Percentiles rank a stretch among this genome's conserved stretches.
These are phyloP conservation scores for Hycleus phaleratus DNA, from an alignment of 1,140 invertebrate species.

Conservation along the genomic window DNA sequence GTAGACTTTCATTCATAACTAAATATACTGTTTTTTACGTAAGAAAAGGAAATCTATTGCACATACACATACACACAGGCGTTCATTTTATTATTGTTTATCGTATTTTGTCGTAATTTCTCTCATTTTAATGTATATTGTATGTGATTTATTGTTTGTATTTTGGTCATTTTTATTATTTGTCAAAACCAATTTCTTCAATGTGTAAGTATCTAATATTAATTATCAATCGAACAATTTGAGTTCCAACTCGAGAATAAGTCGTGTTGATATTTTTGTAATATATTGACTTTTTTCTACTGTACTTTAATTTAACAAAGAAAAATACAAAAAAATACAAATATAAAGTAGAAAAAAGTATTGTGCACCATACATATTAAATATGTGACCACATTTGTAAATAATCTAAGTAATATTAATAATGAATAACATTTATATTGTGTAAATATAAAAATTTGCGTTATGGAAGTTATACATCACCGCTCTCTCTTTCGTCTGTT, in stretches of 20 bases:
- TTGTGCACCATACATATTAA: constrained; percentile 23
- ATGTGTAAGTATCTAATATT: background rate
- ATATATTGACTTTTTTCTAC: constrained; percentile 19
- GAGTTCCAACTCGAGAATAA: constrained; percentile 10
- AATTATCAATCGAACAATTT: constrained; percentile 15
- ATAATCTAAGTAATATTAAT: constrained; percentile 29
- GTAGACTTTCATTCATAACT: background rate
- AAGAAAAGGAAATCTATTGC: no score
- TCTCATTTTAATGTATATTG: background rate
- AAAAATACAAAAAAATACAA: background rate
- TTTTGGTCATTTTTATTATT: no score
- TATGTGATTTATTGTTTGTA: background rate
- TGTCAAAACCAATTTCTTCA: no score
- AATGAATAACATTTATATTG: constrained; percentile 19
- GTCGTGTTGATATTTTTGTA: constrained; percentile 9
- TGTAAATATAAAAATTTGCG: constrained; percentile 17
- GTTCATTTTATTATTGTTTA: no score
- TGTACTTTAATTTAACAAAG: constrained; percentile 6
- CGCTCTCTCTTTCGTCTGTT: constrained; percentile 13
- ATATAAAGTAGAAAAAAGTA: constrained; percentile 17
- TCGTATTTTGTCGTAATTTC: background rate
- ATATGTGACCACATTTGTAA: constrained; percentile 31
- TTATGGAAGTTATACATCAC: constrained; percentile 16
- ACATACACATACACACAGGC: no score
- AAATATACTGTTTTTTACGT: background rate